Evolutionary conservation across 1,140 invertebrate species (phyloP), one percentile per base, ranked within the genome.

Genomic region (Lepidotrigona ventralis): DNA sequence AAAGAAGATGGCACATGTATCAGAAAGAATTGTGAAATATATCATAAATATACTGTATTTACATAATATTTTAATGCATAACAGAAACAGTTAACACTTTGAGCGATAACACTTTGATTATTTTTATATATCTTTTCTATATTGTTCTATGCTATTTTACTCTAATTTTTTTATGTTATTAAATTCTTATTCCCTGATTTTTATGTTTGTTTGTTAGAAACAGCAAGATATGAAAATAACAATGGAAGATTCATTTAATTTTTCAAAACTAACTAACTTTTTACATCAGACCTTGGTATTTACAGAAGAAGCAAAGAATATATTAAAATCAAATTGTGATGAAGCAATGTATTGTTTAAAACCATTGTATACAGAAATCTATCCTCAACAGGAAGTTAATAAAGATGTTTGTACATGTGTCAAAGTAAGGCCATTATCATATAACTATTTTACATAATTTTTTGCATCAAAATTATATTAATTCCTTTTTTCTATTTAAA

Each of bases 301-400:
- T 9, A 92, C 93, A 1, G 91, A 94, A 70, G 71, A 86, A 2
- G 90, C 90, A 9, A 93, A 92, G 77, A 73, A 76, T 77, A 71
- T 87, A 68, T 72, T 94, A 15, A 84, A 90, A 79, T 81, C 33
- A 15, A 84, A 94, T 75, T 93, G 92, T 58, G 90, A 93, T 23
- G 91, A 93, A 79, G 93, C 92, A 0, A 89, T 79, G 76, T 93
- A 91, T 79, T 90, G 89, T 74, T 85, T 94, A 53, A 90, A 90
- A 69, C 91, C 93, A 17, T 94, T 93, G 93, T 71, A 79, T 12
- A 81, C 90, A 51, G 89, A 92, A 86, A 89, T 75, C 8, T n/a
- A 86, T 4, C 66, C 89, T 26, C 82, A 86, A 19, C 90, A 81
- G 76, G 56, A 90, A 76, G 46, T 90, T 33, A 75, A 90, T 58